These are phyloP conservation scores for Papilio aristodemus DNA, from an alignment of 1,140 invertebrate species.

Conservation along the genomic window DNA sequence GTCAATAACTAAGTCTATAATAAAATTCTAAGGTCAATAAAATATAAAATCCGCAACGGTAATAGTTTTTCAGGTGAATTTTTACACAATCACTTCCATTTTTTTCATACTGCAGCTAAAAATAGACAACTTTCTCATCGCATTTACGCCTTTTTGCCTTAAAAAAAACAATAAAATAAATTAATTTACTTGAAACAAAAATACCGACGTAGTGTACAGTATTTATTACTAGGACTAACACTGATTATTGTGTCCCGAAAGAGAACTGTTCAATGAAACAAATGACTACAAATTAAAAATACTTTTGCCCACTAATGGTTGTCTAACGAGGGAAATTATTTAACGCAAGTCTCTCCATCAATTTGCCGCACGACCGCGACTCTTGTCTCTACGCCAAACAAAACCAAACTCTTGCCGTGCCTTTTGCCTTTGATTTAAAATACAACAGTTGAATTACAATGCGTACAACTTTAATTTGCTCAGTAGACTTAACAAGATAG, in stretches of 20 bases:
- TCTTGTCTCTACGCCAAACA: slow-evolving; percentile 1
- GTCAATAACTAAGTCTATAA: too few relatives aligned
- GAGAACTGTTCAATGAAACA: slow-evolving; percentile 6
- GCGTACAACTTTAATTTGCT: too few relatives aligned
- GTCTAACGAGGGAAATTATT: slow-evolving; percentile 41
- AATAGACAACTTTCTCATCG: too few relatives aligned
- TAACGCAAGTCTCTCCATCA: slow-evolving; percentile 34
- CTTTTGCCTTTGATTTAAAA: slow-evolving; percentile 9
- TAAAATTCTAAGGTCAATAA: too few relatives aligned
- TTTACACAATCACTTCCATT: too few relatives aligned
- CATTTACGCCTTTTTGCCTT: too few relatives aligned
- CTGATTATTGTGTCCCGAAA: background rate
- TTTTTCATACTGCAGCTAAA: too few relatives aligned
- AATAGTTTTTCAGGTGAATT: too few relatives aligned
- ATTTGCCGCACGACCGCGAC: slow-evolving; percentile 28
- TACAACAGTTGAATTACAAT: background rate
- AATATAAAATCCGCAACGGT: too few relatives aligned
- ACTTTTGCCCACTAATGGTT: slow-evolving; percentile 35
- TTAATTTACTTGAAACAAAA: background rate
- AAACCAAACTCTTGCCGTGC: background rate
- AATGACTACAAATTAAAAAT: slow-evolving; percentile 32
- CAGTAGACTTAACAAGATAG: too few relatives aligned
- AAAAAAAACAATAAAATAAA: background rate
- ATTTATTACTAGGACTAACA: slow-evolving; percentile 16
- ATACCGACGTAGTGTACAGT: background rate